Conservation (phyloP, 2,797 vertebrate species). For the Cygnus olor region DNA sequence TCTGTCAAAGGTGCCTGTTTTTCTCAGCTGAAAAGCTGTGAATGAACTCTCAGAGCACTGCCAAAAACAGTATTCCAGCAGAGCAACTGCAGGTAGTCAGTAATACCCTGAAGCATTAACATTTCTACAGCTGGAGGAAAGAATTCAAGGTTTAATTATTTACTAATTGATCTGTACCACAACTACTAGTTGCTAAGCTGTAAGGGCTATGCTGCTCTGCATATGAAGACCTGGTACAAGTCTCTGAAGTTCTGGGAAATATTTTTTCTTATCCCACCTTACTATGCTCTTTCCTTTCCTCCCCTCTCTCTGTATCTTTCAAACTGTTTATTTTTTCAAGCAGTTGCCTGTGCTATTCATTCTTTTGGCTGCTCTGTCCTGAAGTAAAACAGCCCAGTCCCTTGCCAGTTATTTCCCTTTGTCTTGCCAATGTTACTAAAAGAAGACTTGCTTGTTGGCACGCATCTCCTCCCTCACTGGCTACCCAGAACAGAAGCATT, state of each 20-base stretch:
- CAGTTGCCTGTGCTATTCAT: not conserved
- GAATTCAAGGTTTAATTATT: not conserved
- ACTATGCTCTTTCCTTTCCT: not conserved
- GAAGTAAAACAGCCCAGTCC: not conserved
- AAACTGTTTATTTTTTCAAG: slow-evolving; percentile 12
- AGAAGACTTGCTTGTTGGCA: not conserved
- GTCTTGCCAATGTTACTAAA: slow-evolving; percentile 26
- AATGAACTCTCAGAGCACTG: fast-evolving
- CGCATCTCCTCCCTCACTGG: not conserved
- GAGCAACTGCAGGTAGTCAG: not conserved
- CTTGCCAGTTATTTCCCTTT: slow-evolving; percentile 33
- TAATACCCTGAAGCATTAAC: not conserved
- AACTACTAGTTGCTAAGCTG: not conserved
- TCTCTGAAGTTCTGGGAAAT: not conserved
- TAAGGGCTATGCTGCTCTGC: not conserved
- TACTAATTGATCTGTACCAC: not conserved
- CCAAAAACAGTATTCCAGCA: not conserved
- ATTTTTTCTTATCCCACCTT: not conserved
- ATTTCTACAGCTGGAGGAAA: not conserved
- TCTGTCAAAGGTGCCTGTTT: not conserved
- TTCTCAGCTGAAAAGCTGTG: not conserved
- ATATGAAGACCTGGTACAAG: not conserved
- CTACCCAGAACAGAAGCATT: slow-evolving; percentile 23
- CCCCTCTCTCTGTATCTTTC: not conserved
- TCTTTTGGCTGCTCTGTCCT: not conserved